A percentile compares a stretch with the other conserved stretches of the same genome.
Conservation (phyloP, 2,113 vertebrate genomes). For the Chionodraco myersi region DNA sequence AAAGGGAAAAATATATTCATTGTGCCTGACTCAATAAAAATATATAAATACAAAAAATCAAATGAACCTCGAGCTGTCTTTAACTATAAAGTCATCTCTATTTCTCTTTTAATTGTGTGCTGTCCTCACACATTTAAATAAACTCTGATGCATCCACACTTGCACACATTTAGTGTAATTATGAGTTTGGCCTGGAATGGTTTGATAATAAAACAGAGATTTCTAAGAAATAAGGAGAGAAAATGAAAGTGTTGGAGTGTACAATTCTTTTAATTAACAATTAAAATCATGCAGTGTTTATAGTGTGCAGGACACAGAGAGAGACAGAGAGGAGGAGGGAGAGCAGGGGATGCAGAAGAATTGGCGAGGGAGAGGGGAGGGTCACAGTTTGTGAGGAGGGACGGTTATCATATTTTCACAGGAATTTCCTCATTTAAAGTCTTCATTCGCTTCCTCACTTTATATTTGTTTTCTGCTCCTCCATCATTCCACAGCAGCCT, state of each 20-base stretch:
- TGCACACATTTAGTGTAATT: slow-evolving; percentile 51
- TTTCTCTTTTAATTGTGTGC: not conserved
- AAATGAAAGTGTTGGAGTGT: slow-evolving; percentile 64
- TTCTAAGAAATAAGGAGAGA: slow-evolving; percentile 58
- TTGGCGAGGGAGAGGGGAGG: slow-evolving; percentile 35
- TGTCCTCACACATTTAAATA: slow-evolving; percentile 33
- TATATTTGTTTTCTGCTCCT: slow-evolving; percentile 56
- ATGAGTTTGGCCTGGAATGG: slow-evolving; percentile 65
- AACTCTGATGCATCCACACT: not conserved
- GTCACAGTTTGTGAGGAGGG: slow-evolving; percentile 25
- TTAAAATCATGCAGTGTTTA: slow-evolving; percentile 65
- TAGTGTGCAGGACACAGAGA: slow-evolving; percentile 46
- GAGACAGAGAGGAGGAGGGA: slow-evolving; percentile 2
- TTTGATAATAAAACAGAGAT: slow-evolving; percentile 72
- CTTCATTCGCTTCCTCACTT: slow-evolving; percentile 64
- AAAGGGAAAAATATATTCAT: no score
- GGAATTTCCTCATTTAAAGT: slow-evolving; percentile 73
- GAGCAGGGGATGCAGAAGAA: slow-evolving; percentile 37
- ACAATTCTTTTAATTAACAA: slow-evolving; percentile 50
- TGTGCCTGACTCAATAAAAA: no score
- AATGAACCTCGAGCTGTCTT: slow-evolving; percentile 8
- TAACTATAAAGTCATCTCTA: slow-evolving; percentile 21
- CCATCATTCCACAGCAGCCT: slow-evolving; percentile 52
- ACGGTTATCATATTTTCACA: slow-evolving; percentile 75
- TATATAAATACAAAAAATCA: not conserved